Base-by-base conservation (phyloP, 2,797 vertebrate genomes). In the Geotrypetes seraphini region DNA sequence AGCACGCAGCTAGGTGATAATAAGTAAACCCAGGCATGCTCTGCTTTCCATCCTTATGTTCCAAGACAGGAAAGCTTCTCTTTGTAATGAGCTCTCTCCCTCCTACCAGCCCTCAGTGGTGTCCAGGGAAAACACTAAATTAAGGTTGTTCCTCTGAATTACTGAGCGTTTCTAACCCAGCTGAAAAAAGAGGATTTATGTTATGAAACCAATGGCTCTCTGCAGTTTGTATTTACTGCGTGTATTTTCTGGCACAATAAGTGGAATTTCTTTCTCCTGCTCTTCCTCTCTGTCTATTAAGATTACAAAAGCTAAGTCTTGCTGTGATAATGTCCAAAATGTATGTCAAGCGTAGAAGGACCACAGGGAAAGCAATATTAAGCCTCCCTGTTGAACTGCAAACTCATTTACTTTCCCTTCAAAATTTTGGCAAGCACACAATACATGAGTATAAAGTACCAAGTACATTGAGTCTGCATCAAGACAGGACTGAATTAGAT, bases 261-360 rank as follows among this genome's bases (percentile, higher is more conserved):
- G n/a, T 8, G 40, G 44, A 64, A 50, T 47, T 55, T 10, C 37
- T 48, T 45, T 68, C 37, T 52, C 31, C 53, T n/a, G n/a, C 46
- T 33, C 6, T 45, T 50, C 38, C 12, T 46, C 19, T 60, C 40
- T 36, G 25, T 16, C 27, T 50, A 26, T 41, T 63, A 72, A 76
- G 66, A 60, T 73, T 59, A 67, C 42, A 51, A 62, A 54, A 59
- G 36, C 46, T 71, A 63, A 73, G 70, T 47, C 22, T 35, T 60
- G 56, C 53, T 8, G 43, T 31, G 62, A 56, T 29, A 47, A 24
- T 27, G 41, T 16, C 8, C 22, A 46, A 37, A 60, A 58, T 8
- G 1, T n/a, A n/a, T 43, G 56, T 66, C 44, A 53, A 38, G 60
- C 48, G 40, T 31, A 37, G 17, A 45, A 28, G 58, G 46, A 57